These are phyloP conservation scores for Echinops telfairi DNA, from an alignment of 2,113 vertebrate species.

Conservation along the genomic window DNA sequence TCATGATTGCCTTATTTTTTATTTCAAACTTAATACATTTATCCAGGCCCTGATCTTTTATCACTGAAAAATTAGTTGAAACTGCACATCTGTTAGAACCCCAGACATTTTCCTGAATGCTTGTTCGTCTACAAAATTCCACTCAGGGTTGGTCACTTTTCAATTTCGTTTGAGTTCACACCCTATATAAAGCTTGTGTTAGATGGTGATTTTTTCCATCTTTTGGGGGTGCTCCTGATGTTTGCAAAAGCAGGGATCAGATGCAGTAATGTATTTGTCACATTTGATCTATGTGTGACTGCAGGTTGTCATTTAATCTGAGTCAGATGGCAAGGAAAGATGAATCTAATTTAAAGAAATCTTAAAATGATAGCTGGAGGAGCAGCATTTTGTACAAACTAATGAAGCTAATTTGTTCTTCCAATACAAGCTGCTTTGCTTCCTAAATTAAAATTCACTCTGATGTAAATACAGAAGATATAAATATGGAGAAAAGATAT, in stretches of 20 bases:
- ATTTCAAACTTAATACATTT: conserved; percentile 41
- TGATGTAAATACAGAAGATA: conserved; percentile 79
- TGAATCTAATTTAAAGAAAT: conserved; percentile 24
- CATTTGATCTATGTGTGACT: neutral
- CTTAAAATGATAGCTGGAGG: conserved; percentile 47
- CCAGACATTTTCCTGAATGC: neutral
- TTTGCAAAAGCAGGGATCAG: neutral
- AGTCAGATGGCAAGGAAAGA: conserved; percentile 45
- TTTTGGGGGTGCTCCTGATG: neutral
- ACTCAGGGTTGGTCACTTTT: neutral
- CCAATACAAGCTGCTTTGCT: conserved; percentile 75
- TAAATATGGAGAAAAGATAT: conserved; percentile 69
- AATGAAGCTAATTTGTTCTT: conserved; percentile 80
- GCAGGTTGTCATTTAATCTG: conserved; percentile 17
- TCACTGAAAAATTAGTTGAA: neutral
- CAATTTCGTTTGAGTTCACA: neutral
- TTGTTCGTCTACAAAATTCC: neutral
- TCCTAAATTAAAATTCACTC: conserved; percentile 80
- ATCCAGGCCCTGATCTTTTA: neutral
- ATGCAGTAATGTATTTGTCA: neutral
- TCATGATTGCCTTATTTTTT: conserved; percentile 23
- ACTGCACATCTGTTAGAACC: neutral
- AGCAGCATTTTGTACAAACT: conserved; percentile 69
- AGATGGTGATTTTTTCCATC: neutral
- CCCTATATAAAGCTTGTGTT: neutral